Evolutionary conservation across 2,113 vertebrate species (phyloP).

Genomic region (Eulemur rufifrons): DNA sequence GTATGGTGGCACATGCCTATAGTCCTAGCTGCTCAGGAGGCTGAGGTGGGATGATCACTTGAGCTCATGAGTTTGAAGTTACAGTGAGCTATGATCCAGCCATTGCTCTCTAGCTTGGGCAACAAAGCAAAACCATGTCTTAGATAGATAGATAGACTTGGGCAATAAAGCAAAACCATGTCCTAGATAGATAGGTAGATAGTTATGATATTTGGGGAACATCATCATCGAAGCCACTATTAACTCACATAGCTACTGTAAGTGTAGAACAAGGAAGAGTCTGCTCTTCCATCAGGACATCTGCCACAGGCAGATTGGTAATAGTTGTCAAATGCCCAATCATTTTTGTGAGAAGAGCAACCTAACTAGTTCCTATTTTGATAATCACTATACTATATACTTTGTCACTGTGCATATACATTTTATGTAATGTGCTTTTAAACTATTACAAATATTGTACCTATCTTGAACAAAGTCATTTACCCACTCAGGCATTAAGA

Average conservation of each 20-base stretch:
- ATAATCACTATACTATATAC: neutral
- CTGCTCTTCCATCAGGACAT: neutral
- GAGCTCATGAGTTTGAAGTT: too few species aligned
- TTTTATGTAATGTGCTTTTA: neutral
- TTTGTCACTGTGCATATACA: neutral
- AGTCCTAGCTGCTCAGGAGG: too few species aligned
- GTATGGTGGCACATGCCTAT: too few species aligned
- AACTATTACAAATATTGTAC: neutral
- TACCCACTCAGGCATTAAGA: neutral
- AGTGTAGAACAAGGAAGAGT: neutral
- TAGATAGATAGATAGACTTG: too few species aligned
- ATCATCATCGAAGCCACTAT: neutral
- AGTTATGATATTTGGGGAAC: neutral
- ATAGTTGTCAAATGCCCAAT: neutral
- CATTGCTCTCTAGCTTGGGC: too few species aligned
- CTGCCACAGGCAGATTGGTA: neutral
- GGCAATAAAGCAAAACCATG: too few species aligned
- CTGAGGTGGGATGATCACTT: too few species aligned
- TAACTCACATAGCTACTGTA: neutral
- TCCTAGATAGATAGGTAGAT: too few species aligned
- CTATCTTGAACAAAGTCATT: neutral
- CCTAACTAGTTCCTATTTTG: neutral
- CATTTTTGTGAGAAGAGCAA: neutral
- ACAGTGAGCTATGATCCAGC: too few species aligned
- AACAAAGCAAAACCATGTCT: too few species aligned